Evolutionary conservation across 2,888 invertebrate genomes (phyloP), one percentile per base, ranked within the genome.

Genomic region (Schrankia costaestrigalis): DNA sequence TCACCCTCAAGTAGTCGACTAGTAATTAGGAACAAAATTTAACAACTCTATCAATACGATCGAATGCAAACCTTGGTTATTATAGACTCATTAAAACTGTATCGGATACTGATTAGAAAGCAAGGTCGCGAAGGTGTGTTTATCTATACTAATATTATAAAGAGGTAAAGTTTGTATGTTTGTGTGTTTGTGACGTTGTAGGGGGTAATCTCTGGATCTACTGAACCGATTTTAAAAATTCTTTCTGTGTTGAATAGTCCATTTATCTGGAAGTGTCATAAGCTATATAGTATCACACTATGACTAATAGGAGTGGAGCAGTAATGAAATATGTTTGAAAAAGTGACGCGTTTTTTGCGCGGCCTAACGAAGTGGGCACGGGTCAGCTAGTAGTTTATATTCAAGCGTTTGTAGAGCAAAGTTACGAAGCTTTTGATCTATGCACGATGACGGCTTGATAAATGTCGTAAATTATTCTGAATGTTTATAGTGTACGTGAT

Each of bases 21-120:
- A 49, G 62, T 71, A 72, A 74, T 74, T 74, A 71, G 68, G 63
- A 54, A 60, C 54, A 55, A 52, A 59, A 56, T 56, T 45, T 46
- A 48, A 71, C 69, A 68, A 56, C 53, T 64, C 76, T 79, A 83
- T 82, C 78, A 63, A 51, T 45, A 54, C 63, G 65, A 79, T 78
- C 78, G 43, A 66, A 73, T 68, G 69, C 63, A 60, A 70, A 65
- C 84, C 84, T 85, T 85, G 82, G 72, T 47, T 74, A 73, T 71
- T 78, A 73, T 73, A 71, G 76, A 70, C 69, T 82, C 78, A 83
- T 83, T 85, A 82, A 79, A 82, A 77, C 75, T 75, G 70, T 77
- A 76, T 78, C 70, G 68, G 38, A n/a, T 38, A 40, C 28, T 35
- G 73, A 69, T 80, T 85, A 78, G 86, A 86, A 86, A 85, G 86